A percentile compares a stretch with the other conserved stretches of the same genome.
Evolutionary conservation across 2,888 invertebrate genomes (phyloP).

Genomic region (Ophion costatus): DNA sequence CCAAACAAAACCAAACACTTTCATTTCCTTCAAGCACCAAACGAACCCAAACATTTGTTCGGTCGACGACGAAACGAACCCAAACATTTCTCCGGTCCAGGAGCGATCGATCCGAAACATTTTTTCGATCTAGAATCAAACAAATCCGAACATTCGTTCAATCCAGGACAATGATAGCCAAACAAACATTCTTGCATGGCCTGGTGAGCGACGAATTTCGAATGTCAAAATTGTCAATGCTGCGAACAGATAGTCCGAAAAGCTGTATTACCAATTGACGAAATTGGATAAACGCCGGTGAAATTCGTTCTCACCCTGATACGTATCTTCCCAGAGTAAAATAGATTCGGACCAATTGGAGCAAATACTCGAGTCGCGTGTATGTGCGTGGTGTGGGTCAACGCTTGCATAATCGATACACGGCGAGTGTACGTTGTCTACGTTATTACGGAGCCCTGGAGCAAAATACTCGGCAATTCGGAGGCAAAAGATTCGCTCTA

Average conservation of each 20-base stretch:
- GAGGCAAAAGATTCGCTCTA: constrained; percentile 70
- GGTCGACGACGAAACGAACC: too few relatives aligned
- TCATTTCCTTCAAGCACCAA: too few relatives aligned
- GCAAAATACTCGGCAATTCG: constrained; percentile 71
- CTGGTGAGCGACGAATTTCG: background rate
- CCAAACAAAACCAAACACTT: too few relatives aligned
- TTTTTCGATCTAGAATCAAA: too few relatives aligned
- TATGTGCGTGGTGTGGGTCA: background rate
- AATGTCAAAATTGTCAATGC: background rate
- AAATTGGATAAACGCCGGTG: background rate
- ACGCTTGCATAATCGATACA: constrained; percentile 29
- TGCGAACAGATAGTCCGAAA: background rate
- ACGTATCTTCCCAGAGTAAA: constrained; percentile 3
- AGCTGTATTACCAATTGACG: background rate
- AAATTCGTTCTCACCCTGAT: constrained; percentile 20
- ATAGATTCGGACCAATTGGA: constrained; percentile 20
- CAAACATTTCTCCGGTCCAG: too few relatives aligned
- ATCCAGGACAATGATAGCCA: background rate
- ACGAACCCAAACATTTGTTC: too few relatives aligned
- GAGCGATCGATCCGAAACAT: too few relatives aligned
- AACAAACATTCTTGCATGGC: background rate
- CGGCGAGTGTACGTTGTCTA: constrained; percentile 44
- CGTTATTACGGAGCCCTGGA: constrained; percentile 56
- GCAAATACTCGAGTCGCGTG: constrained; percentile 6
- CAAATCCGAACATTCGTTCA: too few relatives aligned